Base-by-base conservation (phyloP, 1,140 invertebrate species). In the Dermatophagoides farinae region DNA sequence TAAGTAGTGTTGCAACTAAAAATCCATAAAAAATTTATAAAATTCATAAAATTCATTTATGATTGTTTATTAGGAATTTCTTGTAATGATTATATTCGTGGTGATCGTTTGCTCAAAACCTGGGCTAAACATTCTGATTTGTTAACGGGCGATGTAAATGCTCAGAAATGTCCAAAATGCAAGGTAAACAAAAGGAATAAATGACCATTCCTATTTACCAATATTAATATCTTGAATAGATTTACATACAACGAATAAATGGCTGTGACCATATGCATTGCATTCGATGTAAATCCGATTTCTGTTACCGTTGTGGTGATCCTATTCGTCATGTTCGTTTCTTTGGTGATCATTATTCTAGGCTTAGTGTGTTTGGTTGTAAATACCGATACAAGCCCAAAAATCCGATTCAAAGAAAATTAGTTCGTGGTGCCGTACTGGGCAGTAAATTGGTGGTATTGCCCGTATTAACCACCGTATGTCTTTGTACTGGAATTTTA, bases 191-290 rank as follows among this genome's bases (percentile, higher is more conserved):
- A 44, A 63, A 22, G 23, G 6, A 18, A 39, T 23, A 5, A 52
- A 16, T 6, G 20, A 49, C 16, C 18, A 11, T 54, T 25, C n/a
- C n/a, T 60, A 20, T 2, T n/a, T 60, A 52, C 37, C 11, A n/a
- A 37, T 16, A 20, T 55, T 1, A 5, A 50, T 60, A 1, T 43
- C 39, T 57, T 49, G 40, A 44, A 67, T 61, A 75, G 72, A 68
- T 74, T 12, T 75, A 67, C 60, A 75, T 75, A 23, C 69, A 75
- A 64, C 66, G 71, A 53, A 68, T 66, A 0, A 65, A 69, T 51
- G 74, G 74, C 6, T 75, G 74, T 68, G 72, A 74, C 64, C 74
- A 75, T 62, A 75, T 75, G 72, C 70, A 66, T 12, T 75, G 74
- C 64, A 64, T 64, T 8, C 60, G 69, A 18, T 75, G 74, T 64